Percentiles rank a stretch among this genome's conserved stretches.
Evolutionary conservation across 1,140 invertebrate species (phyloP).

Genomic region (Ostrea edulis): DNA sequence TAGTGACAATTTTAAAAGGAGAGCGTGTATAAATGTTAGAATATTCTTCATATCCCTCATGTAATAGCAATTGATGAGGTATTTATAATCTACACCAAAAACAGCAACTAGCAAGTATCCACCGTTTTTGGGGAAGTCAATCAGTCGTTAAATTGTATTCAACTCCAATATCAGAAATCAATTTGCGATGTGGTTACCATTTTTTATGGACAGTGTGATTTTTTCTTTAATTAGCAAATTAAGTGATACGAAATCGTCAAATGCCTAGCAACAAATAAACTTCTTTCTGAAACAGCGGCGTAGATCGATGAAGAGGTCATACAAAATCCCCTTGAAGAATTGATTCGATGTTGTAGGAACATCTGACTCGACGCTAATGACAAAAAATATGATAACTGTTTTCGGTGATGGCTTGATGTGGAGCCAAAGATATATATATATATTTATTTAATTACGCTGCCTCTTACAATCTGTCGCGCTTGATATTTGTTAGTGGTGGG

Average conservation of each 20-base stretch:
- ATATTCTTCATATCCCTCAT: too few relatives aligned
- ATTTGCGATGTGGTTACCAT: background rate
- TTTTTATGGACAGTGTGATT: background rate
- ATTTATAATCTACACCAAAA: too few relatives aligned
- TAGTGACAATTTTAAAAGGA: too few relatives aligned
- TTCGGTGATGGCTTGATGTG: background rate
- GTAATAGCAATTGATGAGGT: too few relatives aligned
- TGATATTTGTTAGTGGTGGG: too few relatives aligned
- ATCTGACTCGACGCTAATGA: background rate
- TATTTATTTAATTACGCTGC: too few relatives aligned
- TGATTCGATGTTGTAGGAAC: background rate
- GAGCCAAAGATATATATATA: too few relatives aligned
- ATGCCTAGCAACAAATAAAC: slow-evolving; percentile 1
- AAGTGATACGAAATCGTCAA: background rate
- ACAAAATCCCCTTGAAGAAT: background rate
- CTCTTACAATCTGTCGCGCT: too few relatives aligned
- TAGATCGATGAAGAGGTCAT: background rate
- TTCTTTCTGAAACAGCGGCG: background rate
- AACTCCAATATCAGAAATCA: background rate
- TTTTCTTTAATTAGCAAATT: slow-evolving; percentile 11
- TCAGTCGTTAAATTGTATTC: background rate
- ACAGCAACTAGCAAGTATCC: too few relatives aligned
- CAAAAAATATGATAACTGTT: background rate
- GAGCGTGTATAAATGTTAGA: too few relatives aligned
- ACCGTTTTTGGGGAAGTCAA: background rate